A percentile compares a stretch with the other conserved stretches of the same genome.
phyloP scores from a whole-genome alignment of 2,888 invertebrate genomes.

The Acleris holmiana region DNA sequence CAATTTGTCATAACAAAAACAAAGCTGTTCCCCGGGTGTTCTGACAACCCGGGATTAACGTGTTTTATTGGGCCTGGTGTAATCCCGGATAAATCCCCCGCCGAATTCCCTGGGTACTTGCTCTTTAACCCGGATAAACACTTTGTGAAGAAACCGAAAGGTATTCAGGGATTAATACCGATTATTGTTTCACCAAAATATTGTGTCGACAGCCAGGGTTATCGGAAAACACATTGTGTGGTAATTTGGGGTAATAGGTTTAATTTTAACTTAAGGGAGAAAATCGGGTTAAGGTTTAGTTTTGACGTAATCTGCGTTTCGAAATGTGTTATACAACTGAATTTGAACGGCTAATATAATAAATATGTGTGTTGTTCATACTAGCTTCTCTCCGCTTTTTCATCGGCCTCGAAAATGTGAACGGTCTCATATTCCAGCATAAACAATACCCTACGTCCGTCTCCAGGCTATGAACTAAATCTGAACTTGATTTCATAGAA shows the following conservation, averaged over 20 bases:
- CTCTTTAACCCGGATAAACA: constrained; percentile 30
- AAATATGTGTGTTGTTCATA: too few species aligned
- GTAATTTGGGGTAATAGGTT: not conserved
- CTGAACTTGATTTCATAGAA: too few species aligned
- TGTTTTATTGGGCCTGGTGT: constrained; percentile 29
- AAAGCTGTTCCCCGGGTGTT: constrained; percentile 20
- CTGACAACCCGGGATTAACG: constrained; percentile 25
- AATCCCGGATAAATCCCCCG: constrained; percentile 25
- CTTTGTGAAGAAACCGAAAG: constrained; percentile 12
- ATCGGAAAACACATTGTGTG: not conserved
- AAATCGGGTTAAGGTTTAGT: too few species aligned
- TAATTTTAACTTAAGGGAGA: not conserved
- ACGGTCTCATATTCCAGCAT: too few species aligned
- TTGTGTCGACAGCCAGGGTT: not conserved
- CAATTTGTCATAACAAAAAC: constrained; percentile 15
- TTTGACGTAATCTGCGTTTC: too few species aligned
- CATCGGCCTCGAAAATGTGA: too few species aligned
- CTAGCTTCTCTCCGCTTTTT: too few species aligned
- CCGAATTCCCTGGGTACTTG: constrained; percentile 14
- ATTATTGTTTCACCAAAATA: constrained; percentile 1
- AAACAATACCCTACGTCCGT: too few species aligned
- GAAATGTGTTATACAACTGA: too few species aligned
- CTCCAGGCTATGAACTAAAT: too few species aligned
- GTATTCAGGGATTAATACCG: constrained; percentile 7
- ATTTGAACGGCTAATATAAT: too few species aligned